Evolutionary conservation across 2,888 invertebrate species (phyloP).

Genomic region (Tipula confusa): DNA sequence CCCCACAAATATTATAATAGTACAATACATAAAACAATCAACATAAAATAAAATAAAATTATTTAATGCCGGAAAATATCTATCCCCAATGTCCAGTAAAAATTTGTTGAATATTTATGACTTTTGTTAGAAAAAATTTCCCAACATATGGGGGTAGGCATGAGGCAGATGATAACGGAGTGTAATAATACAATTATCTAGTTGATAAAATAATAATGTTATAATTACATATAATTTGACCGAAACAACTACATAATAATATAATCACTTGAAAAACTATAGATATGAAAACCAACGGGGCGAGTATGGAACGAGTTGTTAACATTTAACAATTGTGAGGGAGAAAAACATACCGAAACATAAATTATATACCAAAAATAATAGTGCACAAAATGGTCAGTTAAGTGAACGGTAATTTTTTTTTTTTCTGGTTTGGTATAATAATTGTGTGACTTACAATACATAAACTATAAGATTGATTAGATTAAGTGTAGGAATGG

Average conservation of each 20-base stretch:
- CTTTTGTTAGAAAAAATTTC: neutral
- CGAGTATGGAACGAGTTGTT: neutral
- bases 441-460: neutral
- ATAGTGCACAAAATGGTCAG: neutral
- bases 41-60: neutral
- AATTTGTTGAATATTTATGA: constrained; percentile 12
- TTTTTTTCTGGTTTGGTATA: neutral
- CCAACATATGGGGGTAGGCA: neutral
- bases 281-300: neutral
- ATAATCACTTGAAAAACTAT: constrained; percentile 6
- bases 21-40: neutral
- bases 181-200: neutral
- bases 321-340: neutral
- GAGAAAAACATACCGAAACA: neutral
- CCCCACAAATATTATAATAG: no score
- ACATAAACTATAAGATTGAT: neutral
- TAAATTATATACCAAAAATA: neutral
- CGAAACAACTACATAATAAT: neutral
- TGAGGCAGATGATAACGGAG: neutral
- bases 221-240: constrained; percentile 9
- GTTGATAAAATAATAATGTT: constrained; percentile 20
- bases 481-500: neutral
- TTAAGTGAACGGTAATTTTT: neutral
- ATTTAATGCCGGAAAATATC: neutral
- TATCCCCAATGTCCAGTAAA: neutral